These are phyloP conservation scores for Catharus minimus DNA, from an alignment of 2,113 vertebrate species.

Conservation along the genomic window DNA sequence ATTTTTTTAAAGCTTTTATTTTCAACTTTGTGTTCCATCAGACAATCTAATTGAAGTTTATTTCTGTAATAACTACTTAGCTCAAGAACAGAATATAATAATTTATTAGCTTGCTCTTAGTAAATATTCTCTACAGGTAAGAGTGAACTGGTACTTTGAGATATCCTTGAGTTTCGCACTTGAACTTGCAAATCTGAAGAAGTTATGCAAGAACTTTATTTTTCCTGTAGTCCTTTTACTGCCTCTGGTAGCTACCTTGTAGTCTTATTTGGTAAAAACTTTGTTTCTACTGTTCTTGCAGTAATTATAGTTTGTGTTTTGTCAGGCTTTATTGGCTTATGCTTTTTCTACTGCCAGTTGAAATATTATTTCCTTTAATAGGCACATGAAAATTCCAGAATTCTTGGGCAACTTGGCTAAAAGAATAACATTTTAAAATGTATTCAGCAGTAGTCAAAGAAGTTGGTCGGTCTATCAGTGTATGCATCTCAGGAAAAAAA, in stretches of 20 bases:
- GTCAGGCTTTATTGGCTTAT: conserved; percentile 67
- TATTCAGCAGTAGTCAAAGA: neutral
- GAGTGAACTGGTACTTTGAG: neutral
- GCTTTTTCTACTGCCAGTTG: conserved; percentile 40
- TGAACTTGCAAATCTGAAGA: neutral
- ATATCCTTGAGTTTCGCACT: neutral
- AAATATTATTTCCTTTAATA: conserved; percentile 45
- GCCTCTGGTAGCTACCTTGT: conserved; percentile 27
- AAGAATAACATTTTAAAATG: conserved; percentile 36
- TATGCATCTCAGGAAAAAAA: neutral
- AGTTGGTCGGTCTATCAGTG: neutral
- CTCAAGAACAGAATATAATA: neutral
- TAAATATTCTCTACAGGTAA: neutral
- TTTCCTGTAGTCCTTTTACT: conserved; percentile 49
- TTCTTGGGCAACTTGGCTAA: conserved; percentile 21
- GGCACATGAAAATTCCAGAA: conserved; percentile 20
- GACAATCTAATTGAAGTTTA: neutral
- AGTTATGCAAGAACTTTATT: conserved; percentile 25
- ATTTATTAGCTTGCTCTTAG: neutral
- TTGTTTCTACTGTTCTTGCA: conserved; percentile 55
- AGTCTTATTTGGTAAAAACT: conserved; percentile 75
- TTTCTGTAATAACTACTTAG: neutral
- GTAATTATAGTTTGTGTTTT: conserved; percentile 69
- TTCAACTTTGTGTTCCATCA: neutral
- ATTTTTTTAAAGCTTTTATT: neutral